Evolutionary conservation across 2,888 invertebrate genomes (phyloP).

Genomic region (Heliconius erato): DNA sequence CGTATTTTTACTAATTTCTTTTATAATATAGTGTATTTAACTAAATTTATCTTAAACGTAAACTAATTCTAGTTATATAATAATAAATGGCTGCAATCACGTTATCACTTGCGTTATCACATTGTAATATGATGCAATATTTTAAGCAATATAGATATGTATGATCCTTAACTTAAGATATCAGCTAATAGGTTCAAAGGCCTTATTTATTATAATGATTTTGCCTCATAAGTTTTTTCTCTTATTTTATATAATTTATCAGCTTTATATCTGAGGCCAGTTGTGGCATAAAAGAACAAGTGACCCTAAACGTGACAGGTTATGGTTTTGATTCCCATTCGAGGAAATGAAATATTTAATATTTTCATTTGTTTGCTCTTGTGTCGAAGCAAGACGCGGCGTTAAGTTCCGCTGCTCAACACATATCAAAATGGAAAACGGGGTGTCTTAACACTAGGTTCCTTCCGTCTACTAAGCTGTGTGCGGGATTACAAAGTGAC

Average conservation of each 20-base stretch:
- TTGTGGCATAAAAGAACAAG: no score
- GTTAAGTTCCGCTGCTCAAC: no score
- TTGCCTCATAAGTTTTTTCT: neutral
- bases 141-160: neutral
- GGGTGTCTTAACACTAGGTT: no score
- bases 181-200: slow-evolving; percentile 9
- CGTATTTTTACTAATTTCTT: no score
- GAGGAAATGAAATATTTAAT: no score
- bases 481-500: no score
- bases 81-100: neutral
- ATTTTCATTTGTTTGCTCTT: no score
- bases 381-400: no score
- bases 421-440: no score
- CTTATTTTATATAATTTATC: neutral
- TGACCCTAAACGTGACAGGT: no score
- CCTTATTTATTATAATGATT: slow-evolving; percentile 5
- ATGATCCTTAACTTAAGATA: slow-evolving; percentile 8
- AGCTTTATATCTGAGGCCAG: neutral
- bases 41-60: neutral
- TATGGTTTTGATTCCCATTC: no score
- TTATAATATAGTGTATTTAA: neutral
- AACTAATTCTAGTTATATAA: neutral
- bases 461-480: no score
- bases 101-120: neutral
- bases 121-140: slow-evolving; percentile 1